Conservation (phyloP, 2,888 invertebrate genomes). For the Dryobotodes eremita region DNA sequence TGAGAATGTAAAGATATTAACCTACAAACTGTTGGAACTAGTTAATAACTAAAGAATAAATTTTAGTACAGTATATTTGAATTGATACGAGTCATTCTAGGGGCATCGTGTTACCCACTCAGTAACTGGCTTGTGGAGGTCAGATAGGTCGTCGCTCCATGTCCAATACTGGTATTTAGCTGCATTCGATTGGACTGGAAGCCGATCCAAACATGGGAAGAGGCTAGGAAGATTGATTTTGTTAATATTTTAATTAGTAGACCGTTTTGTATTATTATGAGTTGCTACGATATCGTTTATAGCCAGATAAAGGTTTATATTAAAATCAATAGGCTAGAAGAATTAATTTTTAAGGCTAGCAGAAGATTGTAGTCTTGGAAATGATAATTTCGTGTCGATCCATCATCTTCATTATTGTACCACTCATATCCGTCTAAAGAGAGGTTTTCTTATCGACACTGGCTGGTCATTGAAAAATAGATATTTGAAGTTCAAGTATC, state of each 20-base stretch:
- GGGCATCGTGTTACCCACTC: background rate
- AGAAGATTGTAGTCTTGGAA: background rate
- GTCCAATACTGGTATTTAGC: background rate
- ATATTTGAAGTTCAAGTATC: background rate
- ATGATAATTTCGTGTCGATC: background rate
- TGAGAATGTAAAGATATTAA: slow-evolving; percentile 24
- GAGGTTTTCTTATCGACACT: background rate
- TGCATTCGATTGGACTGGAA: background rate
- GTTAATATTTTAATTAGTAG: slow-evolving; percentile 6
- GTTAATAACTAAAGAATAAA: no score
- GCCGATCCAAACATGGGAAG: background rate
- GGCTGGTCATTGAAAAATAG: background rate
- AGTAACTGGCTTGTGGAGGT: background rate
- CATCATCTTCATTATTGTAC: background rate
- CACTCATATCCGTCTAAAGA: no score
- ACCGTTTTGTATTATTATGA: background rate
- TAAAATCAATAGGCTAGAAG: background rate
- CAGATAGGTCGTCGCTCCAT: background rate
- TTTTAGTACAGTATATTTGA: slow-evolving; percentile 7
- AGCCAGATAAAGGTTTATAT: background rate
- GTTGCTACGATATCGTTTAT: background rate
- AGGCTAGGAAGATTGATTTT: background rate
- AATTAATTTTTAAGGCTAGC: background rate
- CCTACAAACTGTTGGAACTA: background rate
- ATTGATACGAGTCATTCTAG: background rate